These are phyloP conservation scores for Charaxes varanes DNA, from an alignment of 1,140 invertebrate species.

Conservation along the genomic window DNA sequence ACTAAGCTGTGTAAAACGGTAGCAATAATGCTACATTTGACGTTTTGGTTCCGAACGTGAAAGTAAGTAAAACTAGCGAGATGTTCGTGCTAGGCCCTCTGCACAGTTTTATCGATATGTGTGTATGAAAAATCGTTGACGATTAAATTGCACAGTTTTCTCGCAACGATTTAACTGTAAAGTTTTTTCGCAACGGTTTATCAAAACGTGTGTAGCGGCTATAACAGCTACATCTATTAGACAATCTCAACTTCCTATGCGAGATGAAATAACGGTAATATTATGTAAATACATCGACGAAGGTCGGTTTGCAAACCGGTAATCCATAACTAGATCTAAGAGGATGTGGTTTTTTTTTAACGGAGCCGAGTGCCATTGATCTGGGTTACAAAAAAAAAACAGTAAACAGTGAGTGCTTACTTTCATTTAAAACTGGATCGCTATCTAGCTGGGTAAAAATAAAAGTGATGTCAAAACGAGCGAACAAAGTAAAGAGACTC, in stretches of 20 bases:
- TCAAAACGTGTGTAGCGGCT: too few relatives aligned
- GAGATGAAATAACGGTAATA: conserved; percentile 30
- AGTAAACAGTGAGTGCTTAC: conserved; percentile 31
- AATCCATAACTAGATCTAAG: conserved; percentile 28
- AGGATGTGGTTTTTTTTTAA: conserved; percentile 38
- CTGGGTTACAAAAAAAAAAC: conserved; percentile 35
- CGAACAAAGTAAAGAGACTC: conserved; percentile 9
- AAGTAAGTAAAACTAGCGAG: too few relatives aligned
- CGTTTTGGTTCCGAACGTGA: too few relatives aligned
- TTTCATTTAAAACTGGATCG: conserved; percentile 43
- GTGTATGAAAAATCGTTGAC: too few relatives aligned
- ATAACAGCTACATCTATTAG: conserved; percentile 5
- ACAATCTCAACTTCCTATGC: conserved; percentile 12
- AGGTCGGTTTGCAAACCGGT: conserved; percentile 44
- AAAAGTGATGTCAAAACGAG: conserved; percentile 14
- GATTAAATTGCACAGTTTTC: too few relatives aligned
- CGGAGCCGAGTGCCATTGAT: conserved; percentile 16
- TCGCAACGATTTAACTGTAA: too few relatives aligned
- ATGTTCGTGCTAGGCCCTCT: too few relatives aligned
- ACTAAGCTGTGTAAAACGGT: too few relatives aligned
- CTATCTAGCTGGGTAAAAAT: conserved; percentile 13
- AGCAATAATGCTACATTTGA: too few relatives aligned
- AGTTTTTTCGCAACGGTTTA: too few relatives aligned
- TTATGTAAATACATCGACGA: conserved; percentile 32
- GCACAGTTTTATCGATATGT: too few relatives aligned